Evolutionary conservation across 2,888 invertebrate genomes (phyloP), one percentile per base, ranked within the genome.

Genomic region (Scaeva pyrastri): DNA sequence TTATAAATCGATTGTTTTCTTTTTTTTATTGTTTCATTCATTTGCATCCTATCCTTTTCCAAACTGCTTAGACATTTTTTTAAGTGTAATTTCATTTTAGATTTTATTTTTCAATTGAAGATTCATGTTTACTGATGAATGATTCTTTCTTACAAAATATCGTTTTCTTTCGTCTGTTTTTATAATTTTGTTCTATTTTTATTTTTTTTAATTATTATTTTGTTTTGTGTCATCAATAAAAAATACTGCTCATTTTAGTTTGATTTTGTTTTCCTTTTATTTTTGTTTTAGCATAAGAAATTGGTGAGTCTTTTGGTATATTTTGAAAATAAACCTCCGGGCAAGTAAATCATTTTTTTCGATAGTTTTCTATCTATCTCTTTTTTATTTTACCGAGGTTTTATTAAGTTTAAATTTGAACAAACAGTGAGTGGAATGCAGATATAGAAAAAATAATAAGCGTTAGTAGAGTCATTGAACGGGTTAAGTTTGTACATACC

Each of bases 221-320:
- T 68, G 45, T 77, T 75, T 86, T 76, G 82, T 87, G 84, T 81
- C 79, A 73, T 82, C 77, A 84, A 88, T 79, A 81, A 88, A 77
- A 82, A 88, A 80, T 73, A 76, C 77, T 82, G 86, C 80, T 84
- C 79, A 84, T 75, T 55, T 80, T 62, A 26, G 23, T 62, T 64
- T 55, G 19, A 23, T 55, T 64, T 52, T 52, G n/a, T 66, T 66
- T 62, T 6, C 21, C 43, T 36, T 26, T 79, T 36, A 39, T 39
- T 62, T 16, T 64, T 55, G n/a, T 36, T 14, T 45, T 52, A 1
- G 0, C 45, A 2, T 16, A 10, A 6, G 45, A 45, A 19, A 48
- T 43, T 39, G 8, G 39, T 2, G 39, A 0, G 31, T n/a, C n/a
- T n/a, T n/a, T n/a, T n/a, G 31, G 31, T 31, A 5, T 31, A 1